Evolutionary conservation across 2,888 invertebrate genomes (phyloP).

Genomic region (Entomobrya multifasciata): DNA sequence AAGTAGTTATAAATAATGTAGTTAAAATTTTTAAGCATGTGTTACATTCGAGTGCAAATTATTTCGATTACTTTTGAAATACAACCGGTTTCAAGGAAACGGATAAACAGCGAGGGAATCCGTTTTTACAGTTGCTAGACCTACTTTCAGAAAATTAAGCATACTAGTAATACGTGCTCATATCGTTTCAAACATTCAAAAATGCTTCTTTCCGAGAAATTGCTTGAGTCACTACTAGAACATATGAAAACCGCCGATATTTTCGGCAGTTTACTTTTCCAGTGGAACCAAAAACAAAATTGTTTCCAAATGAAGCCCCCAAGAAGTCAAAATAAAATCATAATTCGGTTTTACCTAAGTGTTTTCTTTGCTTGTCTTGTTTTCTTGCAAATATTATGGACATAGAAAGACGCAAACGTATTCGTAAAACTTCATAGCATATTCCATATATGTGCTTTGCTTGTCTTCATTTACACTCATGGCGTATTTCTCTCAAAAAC

Average conservation of each 20-base stretch:
- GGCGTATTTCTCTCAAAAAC: not conserved
- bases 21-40: too few species aligned
- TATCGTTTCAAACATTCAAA: too few species aligned
- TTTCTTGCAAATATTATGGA: not conserved
- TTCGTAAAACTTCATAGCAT: constrained; percentile 30
- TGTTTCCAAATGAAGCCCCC: not conserved
- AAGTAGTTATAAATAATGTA: too few species aligned
- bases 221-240: not conserved
- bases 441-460: not conserved
- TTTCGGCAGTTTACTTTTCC: not conserved
- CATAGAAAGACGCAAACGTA: not conserved
- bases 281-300: not conserved
- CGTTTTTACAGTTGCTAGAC: too few species aligned
- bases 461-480: constrained; percentile 12
- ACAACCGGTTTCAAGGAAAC: too few species aligned
- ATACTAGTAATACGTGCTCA: too few species aligned
- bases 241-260: not conserved
- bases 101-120: too few species aligned
- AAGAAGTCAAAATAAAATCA: not conserved
- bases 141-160: too few species aligned
- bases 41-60: too few species aligned
- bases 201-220: not conserved
- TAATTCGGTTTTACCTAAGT: not conserved
- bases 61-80: too few species aligned
- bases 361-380: not conserved